phyloP scores from a whole-genome alignment of 2,113 vertebrate species.

The Takifugu bimaculatus region DNA sequence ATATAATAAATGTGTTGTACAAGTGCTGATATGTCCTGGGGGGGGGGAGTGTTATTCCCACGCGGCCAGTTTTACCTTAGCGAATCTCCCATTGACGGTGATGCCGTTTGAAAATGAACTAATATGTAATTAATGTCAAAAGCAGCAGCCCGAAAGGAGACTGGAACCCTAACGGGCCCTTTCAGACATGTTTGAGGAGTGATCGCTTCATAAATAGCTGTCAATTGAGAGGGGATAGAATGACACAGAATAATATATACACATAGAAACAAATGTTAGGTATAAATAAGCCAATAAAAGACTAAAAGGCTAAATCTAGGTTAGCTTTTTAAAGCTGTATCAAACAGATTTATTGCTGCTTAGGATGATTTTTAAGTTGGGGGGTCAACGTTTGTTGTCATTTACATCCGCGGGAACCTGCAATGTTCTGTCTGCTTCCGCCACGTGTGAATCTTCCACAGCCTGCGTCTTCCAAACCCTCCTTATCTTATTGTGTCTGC shows the following conservation, averaged over 20 bases:
- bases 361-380: too few species aligned
- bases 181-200: conserved; percentile 45
- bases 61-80: conserved; percentile 47
- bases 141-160: conserved; percentile 54
- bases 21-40: conserved; percentile 39
- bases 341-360: too few species aligned
- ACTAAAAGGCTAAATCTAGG: too few species aligned
- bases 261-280: too few species aligned
- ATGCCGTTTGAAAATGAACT: conserved; percentile 62
- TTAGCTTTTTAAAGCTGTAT: too few species aligned
- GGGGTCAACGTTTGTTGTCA: not conserved
- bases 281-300: too few species aligned
- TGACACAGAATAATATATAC: too few species aligned
- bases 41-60: conserved; percentile 60
- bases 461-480: conserved; percentile 33
- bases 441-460: conserved; percentile 40
- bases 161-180: conserved; percentile 45
- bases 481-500: conserved; percentile 13
- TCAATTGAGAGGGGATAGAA: too few species aligned
- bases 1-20: conserved; percentile 62
- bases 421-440: conserved; percentile 28
- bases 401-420: not conserved
- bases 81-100: conserved; percentile 56
- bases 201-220: conserved; percentile 42
- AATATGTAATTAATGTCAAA: conserved; percentile 64